Conservation (phyloP, 2,888 invertebrate genomes). For the Nymphalis polychloros region DNA sequence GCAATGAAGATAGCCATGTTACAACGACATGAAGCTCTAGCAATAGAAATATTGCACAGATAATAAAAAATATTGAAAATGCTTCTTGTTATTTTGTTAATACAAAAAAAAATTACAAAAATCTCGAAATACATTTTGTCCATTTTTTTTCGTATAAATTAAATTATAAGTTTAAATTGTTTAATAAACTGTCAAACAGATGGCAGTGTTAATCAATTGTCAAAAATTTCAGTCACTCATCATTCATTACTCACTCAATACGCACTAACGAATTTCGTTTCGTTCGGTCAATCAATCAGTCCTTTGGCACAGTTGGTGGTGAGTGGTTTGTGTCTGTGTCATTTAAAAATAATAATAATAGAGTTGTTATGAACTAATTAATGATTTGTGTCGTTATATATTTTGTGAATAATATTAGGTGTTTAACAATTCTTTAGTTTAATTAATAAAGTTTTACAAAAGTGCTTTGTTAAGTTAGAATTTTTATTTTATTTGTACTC, state of each 20-base stretch:
- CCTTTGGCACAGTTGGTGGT: constrained; percentile 43
- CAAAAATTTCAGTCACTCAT: constrained; percentile 38
- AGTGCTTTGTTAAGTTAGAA: constrained; percentile 33
- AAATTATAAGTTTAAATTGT: not conserved
- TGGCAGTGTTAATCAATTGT: constrained; percentile 28
- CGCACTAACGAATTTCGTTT: constrained; percentile 37
- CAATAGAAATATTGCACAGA: constrained; percentile 20
- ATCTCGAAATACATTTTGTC: not conserved
- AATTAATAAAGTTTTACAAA: not conserved
- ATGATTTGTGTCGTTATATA: constrained; percentile 41
- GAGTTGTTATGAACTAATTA: constrained; percentile 49
- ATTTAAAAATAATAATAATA: constrained; percentile 36
- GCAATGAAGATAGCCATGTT: constrained; percentile 29
- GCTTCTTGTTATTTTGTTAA: no score
- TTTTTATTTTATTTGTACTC: constrained; percentile 54
- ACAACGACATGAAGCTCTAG: constrained; percentile 31
- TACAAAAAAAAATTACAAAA: no score
- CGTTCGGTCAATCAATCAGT: constrained; percentile 52
- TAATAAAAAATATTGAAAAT: not conserved
- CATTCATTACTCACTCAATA: constrained; percentile 26
- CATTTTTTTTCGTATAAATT: not conserved
- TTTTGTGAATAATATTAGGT: constrained; percentile 32
- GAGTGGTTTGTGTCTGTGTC: constrained; percentile 47
- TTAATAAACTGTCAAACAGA: constrained; percentile 24
- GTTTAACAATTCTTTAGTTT: constrained; percentile 24